Percentiles rank a stretch among this genome's conserved stretches.
These are phyloP conservation scores for Matsumurasca onukii DNA, from an alignment of 1,140 invertebrate genomes.

Conservation along the genomic window DNA sequence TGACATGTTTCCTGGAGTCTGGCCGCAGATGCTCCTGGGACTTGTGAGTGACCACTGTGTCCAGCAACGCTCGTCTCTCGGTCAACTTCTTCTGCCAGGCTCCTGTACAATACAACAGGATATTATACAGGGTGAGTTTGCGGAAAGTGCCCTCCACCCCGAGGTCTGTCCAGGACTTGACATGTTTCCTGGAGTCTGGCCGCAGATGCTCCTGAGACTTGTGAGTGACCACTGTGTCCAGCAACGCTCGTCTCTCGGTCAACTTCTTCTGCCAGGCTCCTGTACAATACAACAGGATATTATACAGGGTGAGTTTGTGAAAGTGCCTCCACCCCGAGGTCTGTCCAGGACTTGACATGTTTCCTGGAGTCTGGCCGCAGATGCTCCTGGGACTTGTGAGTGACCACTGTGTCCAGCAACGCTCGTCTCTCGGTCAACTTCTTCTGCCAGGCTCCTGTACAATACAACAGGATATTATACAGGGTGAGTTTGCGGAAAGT, in stretches of 20 bases:
- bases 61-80: background rate
- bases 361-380: background rate
- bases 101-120: no score
- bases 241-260: background rate
- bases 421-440: background rate
- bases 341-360: conserved; percentile 4
- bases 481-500: conserved; percentile 13
- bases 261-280: conserved; percentile 1
- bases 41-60: background rate
- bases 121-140: no score
- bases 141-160: conserved; percentile 8
- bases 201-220: background rate
- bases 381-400: background rate
- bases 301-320: background rate
- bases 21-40: background rate
- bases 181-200: conserved; percentile 3
- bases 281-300: no score
- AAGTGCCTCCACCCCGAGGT: background rate
- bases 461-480: no score
- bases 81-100: conserved; percentile 1
- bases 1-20: background rate
- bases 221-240: background rate
- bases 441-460: background rate
- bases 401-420: background rate
- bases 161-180: conserved; percentile 11